These are phyloP conservation scores for Propithecus perrieri DNA, from an alignment of 2,797 vertebrate species.

Conservation along the genomic window DNA sequence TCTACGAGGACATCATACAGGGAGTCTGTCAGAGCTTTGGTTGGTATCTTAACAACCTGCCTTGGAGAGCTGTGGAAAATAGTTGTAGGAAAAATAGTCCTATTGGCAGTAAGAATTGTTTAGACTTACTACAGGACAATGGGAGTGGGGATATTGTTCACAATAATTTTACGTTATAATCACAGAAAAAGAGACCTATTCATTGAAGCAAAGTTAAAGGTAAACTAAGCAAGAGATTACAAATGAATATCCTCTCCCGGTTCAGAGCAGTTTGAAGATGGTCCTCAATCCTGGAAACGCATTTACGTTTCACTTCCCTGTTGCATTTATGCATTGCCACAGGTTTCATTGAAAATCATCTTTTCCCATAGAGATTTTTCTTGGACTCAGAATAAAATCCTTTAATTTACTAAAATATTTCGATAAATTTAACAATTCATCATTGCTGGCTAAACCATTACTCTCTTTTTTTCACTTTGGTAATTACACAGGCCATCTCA, in stretches of 20 bases:
- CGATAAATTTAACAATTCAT: neutral
- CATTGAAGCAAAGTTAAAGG: conserved; percentile 68
- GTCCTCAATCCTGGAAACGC: conserved; percentile 56
- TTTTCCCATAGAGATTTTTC: conserved; percentile 59
- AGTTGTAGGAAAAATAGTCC: conserved; percentile 34
- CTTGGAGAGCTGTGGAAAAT: conserved; percentile 3
- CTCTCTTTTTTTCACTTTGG: neutral
- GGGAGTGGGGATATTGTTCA: conserved; percentile 78
- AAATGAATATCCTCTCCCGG: conserved; percentile 74
- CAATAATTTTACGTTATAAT: conserved; percentile 78
- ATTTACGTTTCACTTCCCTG: conserved; percentile 75
- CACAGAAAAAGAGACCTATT: conserved; percentile 82
- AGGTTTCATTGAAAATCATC: conserved; percentile 70
- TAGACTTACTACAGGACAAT: conserved; percentile 62
- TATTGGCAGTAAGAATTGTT: conserved; percentile 52
- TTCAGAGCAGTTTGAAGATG: conserved; percentile 74
- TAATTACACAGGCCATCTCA: neutral
- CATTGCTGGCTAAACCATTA: neutral
- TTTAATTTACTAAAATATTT: neutral
- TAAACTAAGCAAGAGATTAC: conserved; percentile 76
- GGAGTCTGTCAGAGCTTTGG: conserved; percentile 51
- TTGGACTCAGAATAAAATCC: neutral
- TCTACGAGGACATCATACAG: conserved; percentile 72
- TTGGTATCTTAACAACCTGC: conserved; percentile 60
- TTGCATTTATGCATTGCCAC: conserved; percentile 73